These are phyloP conservation scores for Scomber scombrus DNA, from an alignment of 2,113 vertebrate genomes.

Conservation along the genomic window DNA sequence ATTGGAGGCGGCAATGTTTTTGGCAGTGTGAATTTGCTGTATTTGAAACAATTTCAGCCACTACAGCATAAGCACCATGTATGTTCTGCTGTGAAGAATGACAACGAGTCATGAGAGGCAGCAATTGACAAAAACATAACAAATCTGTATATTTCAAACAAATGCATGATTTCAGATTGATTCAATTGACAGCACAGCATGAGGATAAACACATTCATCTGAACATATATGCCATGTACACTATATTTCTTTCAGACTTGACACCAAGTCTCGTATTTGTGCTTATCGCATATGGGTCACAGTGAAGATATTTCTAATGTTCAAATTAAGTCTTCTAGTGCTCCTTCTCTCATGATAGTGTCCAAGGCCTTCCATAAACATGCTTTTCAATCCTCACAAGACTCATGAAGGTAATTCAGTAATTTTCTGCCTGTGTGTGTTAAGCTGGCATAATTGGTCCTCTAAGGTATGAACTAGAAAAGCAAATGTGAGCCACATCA, in stretches of 20 bases:
- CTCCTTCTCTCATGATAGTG: not conserved
- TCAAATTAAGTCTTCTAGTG: not conserved
- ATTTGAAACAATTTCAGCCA: not conserved
- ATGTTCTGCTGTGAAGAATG: not conserved
- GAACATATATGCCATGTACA: too few species aligned
- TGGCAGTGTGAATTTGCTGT: not conserved
- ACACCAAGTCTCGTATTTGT: not conserved
- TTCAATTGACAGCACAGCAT: not conserved
- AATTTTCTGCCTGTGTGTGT: constrained; percentile 6
- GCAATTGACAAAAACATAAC: not conserved
- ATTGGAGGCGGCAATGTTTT: not conserved
- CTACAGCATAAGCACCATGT: not conserved
- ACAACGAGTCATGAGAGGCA: not conserved
- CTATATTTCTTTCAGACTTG: too few species aligned
- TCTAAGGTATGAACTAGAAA: not conserved
- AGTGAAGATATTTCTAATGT: constrained; percentile 20
- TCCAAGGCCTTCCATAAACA: constrained; percentile 29
- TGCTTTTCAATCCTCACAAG: constrained; percentile 22
- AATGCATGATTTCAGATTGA: not conserved
- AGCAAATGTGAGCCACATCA: constrained; percentile 12
- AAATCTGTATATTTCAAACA: not conserved
- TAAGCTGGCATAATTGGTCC: constrained; percentile 19
- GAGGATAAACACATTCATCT: not conserved
- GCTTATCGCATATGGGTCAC: constrained; percentile 6
- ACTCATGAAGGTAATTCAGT: constrained; percentile 7